A percentile compares a stretch with the other conserved stretches of the same genome.
phyloP scores from a whole-genome alignment of 2,797 vertebrate species.

The Peromyscus attwateri region DNA sequence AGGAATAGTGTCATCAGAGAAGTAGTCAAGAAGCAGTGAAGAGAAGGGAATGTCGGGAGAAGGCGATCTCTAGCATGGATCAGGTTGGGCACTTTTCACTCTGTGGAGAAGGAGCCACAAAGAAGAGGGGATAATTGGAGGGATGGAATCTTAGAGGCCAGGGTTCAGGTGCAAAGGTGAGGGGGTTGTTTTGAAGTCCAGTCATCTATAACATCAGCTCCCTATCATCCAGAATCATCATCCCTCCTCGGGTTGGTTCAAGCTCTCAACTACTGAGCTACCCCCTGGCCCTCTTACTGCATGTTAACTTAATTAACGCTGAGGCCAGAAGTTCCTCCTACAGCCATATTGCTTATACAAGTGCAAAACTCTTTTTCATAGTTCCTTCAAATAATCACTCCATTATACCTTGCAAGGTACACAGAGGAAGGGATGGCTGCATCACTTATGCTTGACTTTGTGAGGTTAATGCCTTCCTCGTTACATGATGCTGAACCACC shows the following conservation, averaged over 20 bases:
- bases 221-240: neutral
- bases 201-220: neutral
- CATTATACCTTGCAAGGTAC: neutral
- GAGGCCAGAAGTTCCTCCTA: neutral
- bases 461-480: neutral
- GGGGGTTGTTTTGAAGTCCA: neutral
- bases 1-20: neutral
- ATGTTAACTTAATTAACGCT: neutral
- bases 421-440: neutral
- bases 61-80: neutral
- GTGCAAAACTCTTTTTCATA: neutral
- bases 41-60: neutral
- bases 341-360: neutral
- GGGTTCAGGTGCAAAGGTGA: neutral
- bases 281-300: neutral
- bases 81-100: neutral
- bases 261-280: neutral
- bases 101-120: neutral
- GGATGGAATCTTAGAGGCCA: neutral
- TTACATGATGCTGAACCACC: neutral
- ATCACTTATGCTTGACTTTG: neutral
- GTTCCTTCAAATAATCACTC: slow-evolving; percentile 14
- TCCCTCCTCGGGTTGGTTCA: neutral
- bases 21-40: neutral
- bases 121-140: neutral